Conservation (phyloP, 2,797 vertebrate species). For the Periophthalmus magnuspinnatus region DNA sequence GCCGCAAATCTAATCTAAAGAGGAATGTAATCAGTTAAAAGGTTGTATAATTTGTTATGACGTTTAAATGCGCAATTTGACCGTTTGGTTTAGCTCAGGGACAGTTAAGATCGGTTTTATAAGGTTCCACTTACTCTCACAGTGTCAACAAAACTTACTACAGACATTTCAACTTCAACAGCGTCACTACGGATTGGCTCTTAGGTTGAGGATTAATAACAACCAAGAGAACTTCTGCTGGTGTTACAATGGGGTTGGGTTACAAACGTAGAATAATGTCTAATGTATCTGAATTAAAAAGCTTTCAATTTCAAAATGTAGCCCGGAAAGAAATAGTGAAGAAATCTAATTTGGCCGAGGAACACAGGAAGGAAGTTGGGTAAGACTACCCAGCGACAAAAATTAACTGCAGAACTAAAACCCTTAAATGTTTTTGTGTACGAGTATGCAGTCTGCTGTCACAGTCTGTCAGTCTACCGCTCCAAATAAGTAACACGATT, state of each 20-base stretch:
- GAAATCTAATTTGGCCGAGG: neutral
- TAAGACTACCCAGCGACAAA: neutral
- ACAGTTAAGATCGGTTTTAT: slow-evolving; percentile 5
- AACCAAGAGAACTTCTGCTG: neutral
- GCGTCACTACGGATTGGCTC: too few species aligned
- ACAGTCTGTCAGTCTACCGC: neutral
- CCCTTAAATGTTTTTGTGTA: neutral
- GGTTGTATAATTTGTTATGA: neutral
- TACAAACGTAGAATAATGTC: neutral
- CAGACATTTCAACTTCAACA: slow-evolving; percentile 6
- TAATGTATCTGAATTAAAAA: neutral
- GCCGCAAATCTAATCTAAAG: slow-evolving; percentile 36
- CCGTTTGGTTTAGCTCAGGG: neutral
- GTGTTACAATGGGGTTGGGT: neutral
- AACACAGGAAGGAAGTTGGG: slow-evolving; percentile 9
- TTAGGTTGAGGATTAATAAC: too few species aligned
- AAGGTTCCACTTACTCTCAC: slow-evolving; percentile 7
- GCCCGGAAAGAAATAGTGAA: neutral
- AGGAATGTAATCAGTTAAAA: slow-evolving; percentile 11
- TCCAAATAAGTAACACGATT: neutral
- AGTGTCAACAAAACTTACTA: slow-evolving; percentile 23
- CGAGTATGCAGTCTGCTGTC: neutral
- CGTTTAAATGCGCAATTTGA: slow-evolving; percentile 14
- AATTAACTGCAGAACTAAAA: neutral
- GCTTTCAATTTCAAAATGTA: neutral